Percentiles rank a stretch among this genome's conserved stretches.
Evolutionary conservation across 2,888 invertebrate genomes (phyloP).

Genomic region (Melipona bicolor): DNA sequence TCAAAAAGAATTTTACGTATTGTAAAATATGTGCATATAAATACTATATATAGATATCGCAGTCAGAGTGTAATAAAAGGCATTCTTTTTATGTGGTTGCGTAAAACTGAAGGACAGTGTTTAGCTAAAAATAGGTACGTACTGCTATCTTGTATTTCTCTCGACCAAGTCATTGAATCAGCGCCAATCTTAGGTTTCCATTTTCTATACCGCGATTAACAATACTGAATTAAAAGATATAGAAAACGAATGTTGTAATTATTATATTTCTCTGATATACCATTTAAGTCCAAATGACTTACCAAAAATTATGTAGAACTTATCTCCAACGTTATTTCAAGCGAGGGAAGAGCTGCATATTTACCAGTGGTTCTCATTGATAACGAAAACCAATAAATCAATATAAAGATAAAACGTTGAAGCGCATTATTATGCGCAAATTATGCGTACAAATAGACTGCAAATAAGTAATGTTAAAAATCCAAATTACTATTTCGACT

Average conservation of each 20-base stretch:
- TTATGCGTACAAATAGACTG: neutral
- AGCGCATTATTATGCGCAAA: neutral
- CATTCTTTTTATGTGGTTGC: slow-evolving; percentile 72
- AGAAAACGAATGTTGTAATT: slow-evolving; percentile 11
- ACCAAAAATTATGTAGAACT: slow-evolving; percentile 46
- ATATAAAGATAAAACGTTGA: neutral
- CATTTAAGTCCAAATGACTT: slow-evolving; percentile 51
- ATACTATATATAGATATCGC: neutral
- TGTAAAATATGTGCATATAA: neutral
- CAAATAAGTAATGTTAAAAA: neutral
- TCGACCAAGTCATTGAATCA: slow-evolving; percentile 53
- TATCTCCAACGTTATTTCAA: slow-evolving; percentile 56
- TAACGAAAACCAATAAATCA: slow-evolving; percentile 22
- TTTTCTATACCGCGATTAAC: slow-evolving; percentile 30
- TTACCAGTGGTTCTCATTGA: slow-evolving; percentile 69
- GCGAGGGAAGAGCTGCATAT: slow-evolving; percentile 60
- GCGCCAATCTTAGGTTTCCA: slow-evolving; percentile 52
- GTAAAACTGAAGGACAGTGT: slow-evolving; percentile 78
- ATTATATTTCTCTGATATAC: slow-evolving; percentile 42
- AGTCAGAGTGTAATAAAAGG: slow-evolving; percentile 44
- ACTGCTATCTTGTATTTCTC: slow-evolving; percentile 76
- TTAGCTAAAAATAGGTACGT: slow-evolving; percentile 77
- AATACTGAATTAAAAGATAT: slow-evolving; percentile 23
- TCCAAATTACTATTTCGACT: neutral
- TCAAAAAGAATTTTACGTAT: neutral